These are phyloP conservation scores for Drosophila serrata DNA, from an alignment of 1,140 invertebrate species.

Conservation along the genomic window DNA sequence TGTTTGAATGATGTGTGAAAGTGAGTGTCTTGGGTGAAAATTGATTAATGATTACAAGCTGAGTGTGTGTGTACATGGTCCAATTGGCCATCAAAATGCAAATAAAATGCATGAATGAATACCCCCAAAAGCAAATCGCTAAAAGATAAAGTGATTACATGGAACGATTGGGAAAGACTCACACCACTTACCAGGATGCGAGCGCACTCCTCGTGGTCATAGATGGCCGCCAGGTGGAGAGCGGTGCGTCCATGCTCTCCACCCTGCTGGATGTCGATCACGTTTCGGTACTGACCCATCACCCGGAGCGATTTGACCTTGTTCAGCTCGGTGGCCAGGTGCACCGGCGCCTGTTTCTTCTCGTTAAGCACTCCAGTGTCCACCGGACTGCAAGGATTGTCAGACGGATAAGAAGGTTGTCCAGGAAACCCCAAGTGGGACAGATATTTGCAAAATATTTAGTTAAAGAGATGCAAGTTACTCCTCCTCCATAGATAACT, in stretches of 20 bases:
- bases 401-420: too few relatives aligned
- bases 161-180: slow-evolving; percentile 51
- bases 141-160: slow-evolving; percentile 52
- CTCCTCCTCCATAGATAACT: slow-evolving; percentile 77
- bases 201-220: slow-evolving; percentile 92
- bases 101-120: slow-evolving; percentile 56
- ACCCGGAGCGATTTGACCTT: slow-evolving; percentile 89
- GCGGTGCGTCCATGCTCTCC: slow-evolving; percentile 93
- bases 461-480: not conserved
- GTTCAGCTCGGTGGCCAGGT: slow-evolving; percentile 92
- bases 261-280: slow-evolving; percentile 90
- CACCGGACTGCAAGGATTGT: slow-evolving; percentile 87
- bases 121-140: slow-evolving; percentile 25
- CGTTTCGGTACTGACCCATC: slow-evolving; percentile 89
- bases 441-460: not conserved
- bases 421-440: not conserved
- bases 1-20: slow-evolving; percentile 4
- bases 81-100: slow-evolving; percentile 52
- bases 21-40: not conserved
- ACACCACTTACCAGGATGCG: slow-evolving; percentile 89
- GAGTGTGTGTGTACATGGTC: slow-evolving; percentile 22
- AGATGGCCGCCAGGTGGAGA: slow-evolving; percentile 92
- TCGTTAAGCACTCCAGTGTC: slow-evolving; percentile 90
- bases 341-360: slow-evolving; percentile 91
- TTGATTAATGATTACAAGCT: slow-evolving; percentile 62